Percentiles rank a stretch among this genome's conserved stretches.
Conservation (phyloP, 2,797 vertebrate genomes). For the Melanotaenia parkinsoni region DNA sequence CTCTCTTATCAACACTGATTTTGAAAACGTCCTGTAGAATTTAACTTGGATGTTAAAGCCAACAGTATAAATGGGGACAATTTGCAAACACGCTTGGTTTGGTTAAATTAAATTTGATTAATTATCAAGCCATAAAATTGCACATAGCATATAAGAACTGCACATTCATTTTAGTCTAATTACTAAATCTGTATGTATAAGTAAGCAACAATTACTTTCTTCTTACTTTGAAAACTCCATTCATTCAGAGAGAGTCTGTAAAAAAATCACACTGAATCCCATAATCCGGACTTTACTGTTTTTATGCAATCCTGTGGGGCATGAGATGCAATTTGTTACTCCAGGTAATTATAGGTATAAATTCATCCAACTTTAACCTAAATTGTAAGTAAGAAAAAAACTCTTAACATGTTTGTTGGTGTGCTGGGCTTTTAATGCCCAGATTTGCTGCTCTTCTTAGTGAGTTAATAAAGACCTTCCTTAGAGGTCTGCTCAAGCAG, state of each 20-base stretch:
- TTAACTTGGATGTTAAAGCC: not conserved
- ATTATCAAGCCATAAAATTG: not conserved
- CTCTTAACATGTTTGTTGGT: slow-evolving; percentile 16
- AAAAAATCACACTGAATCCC: not conserved
- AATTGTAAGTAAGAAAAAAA: slow-evolving; percentile 35
- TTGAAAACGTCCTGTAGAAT: not conserved
- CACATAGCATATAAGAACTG: not conserved
- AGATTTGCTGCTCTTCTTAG: slow-evolving; percentile 47
- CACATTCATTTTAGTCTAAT: not conserved
- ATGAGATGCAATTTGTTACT: not conserved
- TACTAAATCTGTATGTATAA: not conserved
- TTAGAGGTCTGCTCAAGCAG: slow-evolving; percentile 62
- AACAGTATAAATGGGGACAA: slow-evolving; percentile 10
- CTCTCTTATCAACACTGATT: not conserved
- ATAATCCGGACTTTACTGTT: not conserved
- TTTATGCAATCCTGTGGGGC: not conserved
- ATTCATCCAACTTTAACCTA: slow-evolving; percentile 30
- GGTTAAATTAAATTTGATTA: slow-evolving; percentile 6
- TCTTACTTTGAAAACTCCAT: not conserved
- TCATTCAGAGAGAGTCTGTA: not conserved
- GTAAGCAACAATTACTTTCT: not conserved
- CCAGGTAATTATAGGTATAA: slow-evolving; percentile 16
- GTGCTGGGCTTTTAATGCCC: slow-evolving; percentile 24
- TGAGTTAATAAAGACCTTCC: slow-evolving; percentile 69
- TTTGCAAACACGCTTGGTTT: not conserved